Evolutionary conservation across 2,113 vertebrate genomes (phyloP).

Genomic region (Dromaius novaehollandiae): DNA sequence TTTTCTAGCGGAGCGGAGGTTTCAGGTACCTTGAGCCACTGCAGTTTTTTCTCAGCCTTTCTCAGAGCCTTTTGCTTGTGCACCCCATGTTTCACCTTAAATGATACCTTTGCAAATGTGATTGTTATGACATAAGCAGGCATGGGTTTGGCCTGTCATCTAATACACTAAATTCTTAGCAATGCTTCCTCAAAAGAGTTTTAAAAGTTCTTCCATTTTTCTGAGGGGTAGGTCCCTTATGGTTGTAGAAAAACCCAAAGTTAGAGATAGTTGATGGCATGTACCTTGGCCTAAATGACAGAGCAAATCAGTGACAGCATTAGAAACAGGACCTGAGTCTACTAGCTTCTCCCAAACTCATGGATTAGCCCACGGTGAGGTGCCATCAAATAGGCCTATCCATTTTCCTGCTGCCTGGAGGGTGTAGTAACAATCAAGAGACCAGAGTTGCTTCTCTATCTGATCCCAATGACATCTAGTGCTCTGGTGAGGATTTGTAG

Average conservation of each 20-base stretch:
- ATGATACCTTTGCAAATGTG: not conserved
- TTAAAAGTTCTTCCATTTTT: not conserved
- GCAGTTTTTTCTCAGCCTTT: not conserved
- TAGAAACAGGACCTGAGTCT: not conserved
- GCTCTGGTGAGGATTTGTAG: not conserved
- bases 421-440: not conserved
- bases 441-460: not conserved
- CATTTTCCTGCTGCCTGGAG: not conserved
- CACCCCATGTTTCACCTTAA: not conserved
- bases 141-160: not conserved
- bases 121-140: not conserved
- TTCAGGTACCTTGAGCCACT: not conserved
- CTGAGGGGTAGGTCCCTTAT: not conserved
- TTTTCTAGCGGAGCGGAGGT: not conserved
- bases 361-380: not conserved
- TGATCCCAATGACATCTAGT: not conserved
- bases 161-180: not conserved
- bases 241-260: not conserved
- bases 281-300: not conserved
- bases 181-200: not conserved
- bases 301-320: not conserved
- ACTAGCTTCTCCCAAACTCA: not conserved
- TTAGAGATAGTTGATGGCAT: not conserved
- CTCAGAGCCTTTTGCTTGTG: not conserved
- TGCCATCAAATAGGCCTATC: not conserved